These are phyloP conservation scores for Polietes domitor DNA, from an alignment of 2,888 invertebrate species.

Conservation along the genomic window DNA sequence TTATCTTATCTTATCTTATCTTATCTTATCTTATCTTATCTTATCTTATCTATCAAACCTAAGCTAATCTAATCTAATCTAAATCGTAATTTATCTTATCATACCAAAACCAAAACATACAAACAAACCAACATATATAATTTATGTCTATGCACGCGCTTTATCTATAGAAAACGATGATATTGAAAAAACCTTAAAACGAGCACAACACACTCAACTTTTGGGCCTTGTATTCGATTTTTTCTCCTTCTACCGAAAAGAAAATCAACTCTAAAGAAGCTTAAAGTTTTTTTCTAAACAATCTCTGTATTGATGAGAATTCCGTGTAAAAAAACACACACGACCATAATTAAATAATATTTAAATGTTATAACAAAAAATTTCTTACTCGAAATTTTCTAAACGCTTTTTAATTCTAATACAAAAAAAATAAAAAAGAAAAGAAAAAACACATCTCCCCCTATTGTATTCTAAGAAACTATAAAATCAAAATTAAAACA, in stretches of 20 bases:
- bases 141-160: constrained; percentile 29
- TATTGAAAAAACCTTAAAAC: constrained; percentile 20
- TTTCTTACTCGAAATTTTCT: constrained; percentile 55
- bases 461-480: background rate
- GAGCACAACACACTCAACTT: constrained; percentile 23
- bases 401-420: constrained; percentile 34
- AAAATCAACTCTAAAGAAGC: constrained; percentile 59
- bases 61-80: constrained; percentile 19
- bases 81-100: background rate
- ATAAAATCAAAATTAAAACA: constrained; percentile 37
- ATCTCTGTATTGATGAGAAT: constrained; percentile 17
- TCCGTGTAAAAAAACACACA: background rate
- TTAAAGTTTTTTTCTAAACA: constrained; percentile 57
- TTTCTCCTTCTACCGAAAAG: background rate
- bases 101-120: background rate
- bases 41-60: background rate
- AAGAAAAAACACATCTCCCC: no score
- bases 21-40: no score
- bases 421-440: background rate
- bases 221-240: constrained; percentile 28
- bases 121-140: background rate
- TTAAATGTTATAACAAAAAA: constrained; percentile 26
- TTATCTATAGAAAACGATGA: constrained; percentile 17
- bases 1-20: background rate
- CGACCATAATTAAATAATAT: constrained; percentile 28